phyloP scores from a whole-genome alignment of 1,140 invertebrate species.

The Ylistrum balloti region DNA sequence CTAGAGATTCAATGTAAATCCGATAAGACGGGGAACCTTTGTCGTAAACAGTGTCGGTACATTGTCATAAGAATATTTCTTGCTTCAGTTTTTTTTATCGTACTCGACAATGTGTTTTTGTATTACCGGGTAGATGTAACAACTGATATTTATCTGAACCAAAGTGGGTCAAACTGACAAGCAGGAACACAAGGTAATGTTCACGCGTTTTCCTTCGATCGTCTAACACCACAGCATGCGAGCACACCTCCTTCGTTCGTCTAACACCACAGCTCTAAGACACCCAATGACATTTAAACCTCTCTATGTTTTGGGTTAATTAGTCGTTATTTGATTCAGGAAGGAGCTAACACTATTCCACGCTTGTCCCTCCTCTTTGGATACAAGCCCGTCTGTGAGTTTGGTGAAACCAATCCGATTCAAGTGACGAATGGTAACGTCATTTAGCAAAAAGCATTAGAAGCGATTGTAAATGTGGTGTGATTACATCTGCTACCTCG shows the following conservation, averaged over 20 bases:
- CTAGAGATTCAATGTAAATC: slow-evolving; percentile 10
- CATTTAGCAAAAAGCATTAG: background rate
- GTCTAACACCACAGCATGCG: background rate
- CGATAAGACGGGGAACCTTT: background rate
- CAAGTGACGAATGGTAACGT: background rate
- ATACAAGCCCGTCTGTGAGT: background rate
- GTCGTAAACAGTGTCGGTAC: background rate
- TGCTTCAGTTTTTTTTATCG: too few species aligned
- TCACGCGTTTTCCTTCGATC: background rate
- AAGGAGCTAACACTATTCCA: background rate
- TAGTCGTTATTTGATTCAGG: background rate
- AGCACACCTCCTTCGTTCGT: too few species aligned
- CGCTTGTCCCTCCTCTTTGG: background rate
- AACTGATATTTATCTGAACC: background rate
- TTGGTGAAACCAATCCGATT: background rate
- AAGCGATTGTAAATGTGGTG: background rate
- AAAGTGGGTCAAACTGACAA: background rate
- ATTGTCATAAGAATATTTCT: too few species aligned
- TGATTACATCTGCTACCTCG: background rate
- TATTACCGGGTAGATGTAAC: too few species aligned
- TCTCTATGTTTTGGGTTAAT: background rate
- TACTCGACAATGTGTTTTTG: too few species aligned
- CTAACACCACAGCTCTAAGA: background rate
- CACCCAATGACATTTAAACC: background rate
- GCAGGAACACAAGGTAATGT: background rate